Evolutionary conservation across 2,888 invertebrate species (phyloP).

Genomic region (Platycnemis pennipes): DNA sequence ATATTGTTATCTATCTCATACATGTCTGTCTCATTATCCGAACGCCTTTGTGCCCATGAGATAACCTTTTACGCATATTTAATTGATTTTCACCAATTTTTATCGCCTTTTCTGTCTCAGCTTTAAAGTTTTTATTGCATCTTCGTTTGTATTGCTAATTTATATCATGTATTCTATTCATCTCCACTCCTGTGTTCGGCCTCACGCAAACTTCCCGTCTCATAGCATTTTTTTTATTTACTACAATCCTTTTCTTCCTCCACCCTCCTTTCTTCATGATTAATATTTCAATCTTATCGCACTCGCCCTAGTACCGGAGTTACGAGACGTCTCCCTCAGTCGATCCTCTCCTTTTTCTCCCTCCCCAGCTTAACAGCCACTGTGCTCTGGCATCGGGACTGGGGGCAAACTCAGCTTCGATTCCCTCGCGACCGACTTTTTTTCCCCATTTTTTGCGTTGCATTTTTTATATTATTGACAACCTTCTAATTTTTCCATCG

Average conservation of each 20-base stretch:
- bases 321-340: not conserved
- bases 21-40: too few species aligned
- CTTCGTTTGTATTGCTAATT: slow-evolving; percentile 22
- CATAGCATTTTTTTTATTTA: not conserved
- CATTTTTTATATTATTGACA: too few species aligned
- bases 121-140: not conserved
- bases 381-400: not conserved
- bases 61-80: not conserved
- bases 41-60: too few species aligned
- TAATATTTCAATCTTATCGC: slow-evolving; percentile 36
- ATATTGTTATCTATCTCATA: too few species aligned
- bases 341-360: not conserved
- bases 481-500: too few species aligned
- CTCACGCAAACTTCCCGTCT: slow-evolving; percentile 35
- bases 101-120: not conserved
- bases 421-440: too few species aligned
- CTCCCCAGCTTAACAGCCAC: not conserved
- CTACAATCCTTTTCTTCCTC: not conserved
- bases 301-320: not conserved
- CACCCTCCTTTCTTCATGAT: slow-evolving; percentile 29
- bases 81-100: not conserved
- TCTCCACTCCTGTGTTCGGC: not conserved
- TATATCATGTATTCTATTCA: not conserved
- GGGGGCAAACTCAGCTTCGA: too few species aligned
- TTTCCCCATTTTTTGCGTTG: too few species aligned